These are phyloP conservation scores for Odontamblyopus lacepedii DNA, from an alignment of 2,797 vertebrate genomes.

Conservation along the genomic window DNA sequence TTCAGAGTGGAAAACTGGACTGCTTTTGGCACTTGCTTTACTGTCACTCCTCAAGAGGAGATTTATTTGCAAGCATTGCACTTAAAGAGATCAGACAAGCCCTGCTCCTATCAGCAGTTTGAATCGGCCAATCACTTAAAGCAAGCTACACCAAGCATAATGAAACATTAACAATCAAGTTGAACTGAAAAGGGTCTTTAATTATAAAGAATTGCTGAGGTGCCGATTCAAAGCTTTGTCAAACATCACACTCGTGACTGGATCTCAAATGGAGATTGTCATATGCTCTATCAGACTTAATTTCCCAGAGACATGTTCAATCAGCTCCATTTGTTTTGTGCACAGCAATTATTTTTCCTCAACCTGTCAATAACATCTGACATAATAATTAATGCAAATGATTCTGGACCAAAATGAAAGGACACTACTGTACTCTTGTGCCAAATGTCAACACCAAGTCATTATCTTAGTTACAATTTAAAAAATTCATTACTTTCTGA, in stretches of 20 bases:
- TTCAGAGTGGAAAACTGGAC: slow-evolving; percentile 59
- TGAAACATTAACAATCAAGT: slow-evolving; percentile 78
- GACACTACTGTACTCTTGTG: too few relatives aligned
- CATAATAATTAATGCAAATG: not conserved
- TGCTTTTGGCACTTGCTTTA: slow-evolving; percentile 73
- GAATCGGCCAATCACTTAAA: slow-evolving; percentile 83
- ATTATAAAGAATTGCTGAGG: slow-evolving; percentile 75
- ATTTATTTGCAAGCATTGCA: slow-evolving; percentile 79
- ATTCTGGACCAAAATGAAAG: too few relatives aligned
- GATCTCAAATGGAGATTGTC: slow-evolving; percentile 32
- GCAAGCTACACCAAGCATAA: slow-evolving; percentile 71
- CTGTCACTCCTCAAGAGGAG: slow-evolving; percentile 63
- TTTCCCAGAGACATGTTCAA: not conserved
- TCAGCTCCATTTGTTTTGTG: not conserved
- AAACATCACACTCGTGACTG: slow-evolving; percentile 36
- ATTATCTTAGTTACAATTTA: too few relatives aligned
- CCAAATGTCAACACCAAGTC: too few relatives aligned
- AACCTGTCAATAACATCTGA: not conserved
- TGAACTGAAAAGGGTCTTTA: slow-evolving; percentile 70
- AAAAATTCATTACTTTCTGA: too few relatives aligned
- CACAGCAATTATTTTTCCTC: not conserved
- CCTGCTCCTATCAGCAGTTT: slow-evolving; percentile 83
- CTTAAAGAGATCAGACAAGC: slow-evolving; percentile 80
- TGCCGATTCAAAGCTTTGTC: slow-evolving; percentile 72
- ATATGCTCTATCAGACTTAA: slow-evolving; percentile 10